Percentiles rank a stretch among this genome's conserved stretches.
phyloP scores from a whole-genome alignment of 2,113 vertebrate species.

The Peromyscus polionotus region DNA sequence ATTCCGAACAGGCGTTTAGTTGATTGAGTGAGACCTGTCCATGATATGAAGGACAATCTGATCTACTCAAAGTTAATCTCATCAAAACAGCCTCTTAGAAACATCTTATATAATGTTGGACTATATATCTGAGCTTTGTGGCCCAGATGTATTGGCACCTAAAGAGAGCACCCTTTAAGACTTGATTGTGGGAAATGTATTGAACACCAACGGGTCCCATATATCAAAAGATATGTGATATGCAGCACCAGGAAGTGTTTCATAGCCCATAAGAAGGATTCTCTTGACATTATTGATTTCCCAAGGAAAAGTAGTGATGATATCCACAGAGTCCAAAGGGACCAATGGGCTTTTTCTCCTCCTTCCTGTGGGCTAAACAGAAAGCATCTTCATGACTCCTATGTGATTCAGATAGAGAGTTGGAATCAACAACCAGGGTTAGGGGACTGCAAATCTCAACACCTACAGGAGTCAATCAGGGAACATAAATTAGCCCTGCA shows the following conservation, averaged over 20 bases:
- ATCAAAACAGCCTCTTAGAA: not conserved
- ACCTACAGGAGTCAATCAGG: not conserved
- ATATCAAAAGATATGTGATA: not conserved
- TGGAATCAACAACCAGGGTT: not conserved
- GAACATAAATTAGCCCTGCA: not conserved
- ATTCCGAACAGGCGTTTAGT: not conserved
- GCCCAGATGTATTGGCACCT: not conserved
- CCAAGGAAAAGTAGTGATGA: not conserved
- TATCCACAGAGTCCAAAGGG: not conserved
- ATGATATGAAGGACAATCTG: not conserved
- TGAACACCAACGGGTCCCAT: not conserved
- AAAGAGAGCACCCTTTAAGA: not conserved
- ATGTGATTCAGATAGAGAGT: not conserved
- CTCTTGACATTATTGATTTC: not conserved
- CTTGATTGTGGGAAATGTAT: conserved; percentile 39
- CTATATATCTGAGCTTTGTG: not conserved
- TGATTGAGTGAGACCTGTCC: not conserved
- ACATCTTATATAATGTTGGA: not conserved
- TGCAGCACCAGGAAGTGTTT: not conserved
- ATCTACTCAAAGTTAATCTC: not conserved
- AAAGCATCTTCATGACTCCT: not conserved
- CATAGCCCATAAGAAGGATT: not conserved
- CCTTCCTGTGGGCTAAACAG: not conserved
- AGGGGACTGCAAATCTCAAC: not conserved
- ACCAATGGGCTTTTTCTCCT: not conserved